Base-by-base conservation (phyloP, 1,140 invertebrate species). In the Paraescarpia echinospica region DNA sequence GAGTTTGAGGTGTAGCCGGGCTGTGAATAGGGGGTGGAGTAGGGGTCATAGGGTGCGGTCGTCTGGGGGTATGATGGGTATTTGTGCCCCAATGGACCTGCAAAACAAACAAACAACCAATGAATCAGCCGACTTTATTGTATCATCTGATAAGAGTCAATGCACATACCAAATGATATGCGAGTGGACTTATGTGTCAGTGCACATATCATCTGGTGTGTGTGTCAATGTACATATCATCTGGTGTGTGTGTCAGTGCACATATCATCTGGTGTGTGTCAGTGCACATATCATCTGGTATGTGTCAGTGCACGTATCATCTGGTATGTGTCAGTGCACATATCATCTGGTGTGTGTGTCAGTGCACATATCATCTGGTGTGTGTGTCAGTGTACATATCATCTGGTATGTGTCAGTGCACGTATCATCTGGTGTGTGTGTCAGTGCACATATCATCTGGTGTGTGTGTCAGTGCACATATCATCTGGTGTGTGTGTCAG, bases 41-140 rank as follows among this genome's bases (percentile, higher is more conserved):
- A 77, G 18, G 59, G 59, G 59, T 77, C 59, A 77, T 77, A 77
- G 22, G 59, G 59, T 77, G 59, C 59, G 4, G 59, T 77, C 8
- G 91, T 51, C 91, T 91, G 92, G 18, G 92, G 93, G 41, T 94
- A 93, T 2, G 93, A 89, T 1, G 94, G 95, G 89, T 95, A 95
- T 90, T 94, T 95, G 34, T 95, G 93, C 89, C 94, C 59, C 41
- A 95, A 88, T 77, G 59, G 59, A 77, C 59, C 59, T 77, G 27
- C 2, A 77, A 77, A 77, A 18, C 22, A 4, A 77, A 77, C 22
- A 77, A 77, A 77, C 22, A 77, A 18, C 8, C 18, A 31, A 27
- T 77, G 4, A 12, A 12, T 41, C 41, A 41, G 4, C 41, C 4
- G 41, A 41, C 4, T 41, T 41, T 4, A 41, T 41, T 12, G 12